These are phyloP conservation scores for Bombus terrestris DNA, from an alignment of 1,140 invertebrate genomes.

Conservation along the genomic window DNA sequence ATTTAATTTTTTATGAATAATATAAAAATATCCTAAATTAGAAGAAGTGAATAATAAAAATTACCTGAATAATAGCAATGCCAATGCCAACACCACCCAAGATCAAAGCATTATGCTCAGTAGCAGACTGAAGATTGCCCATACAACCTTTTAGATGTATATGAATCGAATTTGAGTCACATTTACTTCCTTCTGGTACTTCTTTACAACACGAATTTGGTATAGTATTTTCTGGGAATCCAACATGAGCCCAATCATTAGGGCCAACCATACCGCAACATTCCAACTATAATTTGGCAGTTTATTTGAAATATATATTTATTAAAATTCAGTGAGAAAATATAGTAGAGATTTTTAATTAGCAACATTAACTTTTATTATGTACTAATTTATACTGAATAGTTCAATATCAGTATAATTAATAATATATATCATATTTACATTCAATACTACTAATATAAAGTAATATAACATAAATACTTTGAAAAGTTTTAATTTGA, in stretches of 20 bases:
- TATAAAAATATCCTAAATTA: not conserved
- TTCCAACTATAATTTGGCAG: slow-evolving; percentile 84
- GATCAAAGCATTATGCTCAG: slow-evolving; percentile 88
- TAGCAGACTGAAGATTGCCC: slow-evolving; percentile 84
- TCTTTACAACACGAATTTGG: slow-evolving; percentile 88
- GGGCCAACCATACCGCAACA: slow-evolving; percentile 90
- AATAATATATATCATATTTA: no score
- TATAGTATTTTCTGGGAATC: slow-evolving; percentile 83
- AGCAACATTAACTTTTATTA: not conserved
- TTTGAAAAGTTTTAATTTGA: no score
- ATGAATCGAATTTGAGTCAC: slow-evolving; percentile 81
- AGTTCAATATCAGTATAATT: no score
- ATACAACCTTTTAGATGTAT: slow-evolving; percentile 86
- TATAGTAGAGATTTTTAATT: not conserved
- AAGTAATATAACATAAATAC: no score
- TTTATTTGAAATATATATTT: slow-evolving; percentile 16
- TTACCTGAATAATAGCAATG: slow-evolving; percentile 90
- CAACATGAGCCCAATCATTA: slow-evolving; percentile 86
- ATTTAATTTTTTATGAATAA: not conserved
- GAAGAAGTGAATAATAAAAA: not conserved
- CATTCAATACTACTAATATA: no score
- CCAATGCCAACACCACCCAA: slow-evolving; percentile 90
- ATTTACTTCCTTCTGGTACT: slow-evolving; percentile 80
- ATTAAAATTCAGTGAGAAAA: not conserved
- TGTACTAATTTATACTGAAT: not conserved